These are phyloP conservation scores for Metopia argyrocephala DNA, from an alignment of 2,888 invertebrate species.

Conservation along the genomic window DNA sequence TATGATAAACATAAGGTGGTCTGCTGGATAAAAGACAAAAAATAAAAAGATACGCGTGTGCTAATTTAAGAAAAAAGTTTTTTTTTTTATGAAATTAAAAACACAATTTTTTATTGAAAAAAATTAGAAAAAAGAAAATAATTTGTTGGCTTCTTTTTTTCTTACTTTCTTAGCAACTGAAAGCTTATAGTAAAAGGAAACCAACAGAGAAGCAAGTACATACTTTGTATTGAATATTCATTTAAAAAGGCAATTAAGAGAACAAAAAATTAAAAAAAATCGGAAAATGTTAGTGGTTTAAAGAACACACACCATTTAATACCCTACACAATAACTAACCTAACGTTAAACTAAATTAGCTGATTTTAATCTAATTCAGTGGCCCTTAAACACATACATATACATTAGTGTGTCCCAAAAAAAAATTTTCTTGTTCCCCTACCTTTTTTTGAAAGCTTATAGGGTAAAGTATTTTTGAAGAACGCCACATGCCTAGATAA, in stretches of 20 bases:
- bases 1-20: slow-evolving; percentile 50
- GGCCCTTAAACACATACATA: too few species aligned
- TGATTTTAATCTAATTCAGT: too few species aligned
- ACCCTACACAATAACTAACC: too few species aligned
- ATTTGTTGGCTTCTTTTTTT: neutral
- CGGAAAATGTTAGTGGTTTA: slow-evolving; percentile 41
- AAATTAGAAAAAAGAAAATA: neutral
- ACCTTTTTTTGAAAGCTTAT: neutral
- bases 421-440: slow-evolving; percentile 23
- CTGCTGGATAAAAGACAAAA: slow-evolving; percentile 11
- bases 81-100: slow-evolving; percentile 20
- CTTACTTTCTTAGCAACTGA: neutral
- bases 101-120: neutral
- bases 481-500: too few species aligned
- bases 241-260: slow-evolving; percentile 48
- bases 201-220: neutral
- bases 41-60: slow-evolving; percentile 51
- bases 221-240: slow-evolving; percentile 49
- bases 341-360: too few species aligned
- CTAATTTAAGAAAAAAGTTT: slow-evolving; percentile 56
- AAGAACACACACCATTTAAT: too few species aligned
- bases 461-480: too few species aligned
- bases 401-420: too few species aligned
- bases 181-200: slow-evolving; percentile 49
- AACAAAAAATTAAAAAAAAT: slow-evolving; percentile 11